phyloP scores from a whole-genome alignment of 1,140 invertebrate species.

The Stenopsyche tienmushanensis region DNA sequence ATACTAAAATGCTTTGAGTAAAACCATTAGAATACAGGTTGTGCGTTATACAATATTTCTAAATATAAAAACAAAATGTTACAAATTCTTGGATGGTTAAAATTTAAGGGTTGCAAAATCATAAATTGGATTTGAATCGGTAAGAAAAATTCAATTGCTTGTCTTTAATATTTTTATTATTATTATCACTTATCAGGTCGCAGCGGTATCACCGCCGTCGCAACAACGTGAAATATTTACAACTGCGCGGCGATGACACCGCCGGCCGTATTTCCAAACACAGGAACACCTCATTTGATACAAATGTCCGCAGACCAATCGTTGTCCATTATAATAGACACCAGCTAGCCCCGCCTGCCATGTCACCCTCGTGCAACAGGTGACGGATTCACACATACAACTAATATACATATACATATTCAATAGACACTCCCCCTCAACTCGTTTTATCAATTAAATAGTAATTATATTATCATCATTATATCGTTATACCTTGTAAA shows the following conservation, averaged over 20 bases:
- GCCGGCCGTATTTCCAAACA: constrained; percentile 12
- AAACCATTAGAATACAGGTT: too few species aligned
- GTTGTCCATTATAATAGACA: background rate
- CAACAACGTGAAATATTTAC: constrained; percentile 30
- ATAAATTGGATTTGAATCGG: too few species aligned
- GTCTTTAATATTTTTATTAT: constrained; percentile 24
- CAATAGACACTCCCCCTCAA: constrained; percentile 16
- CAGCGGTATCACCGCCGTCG: background rate
- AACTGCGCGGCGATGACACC: constrained; percentile 1
- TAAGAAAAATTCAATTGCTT: too few species aligned
- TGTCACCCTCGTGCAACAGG: constrained; percentile 19
- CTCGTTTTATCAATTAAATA: constrained; percentile 26
- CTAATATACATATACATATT: constrained; percentile 21
- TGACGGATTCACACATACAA: constrained; percentile 7
- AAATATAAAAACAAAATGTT: too few species aligned
- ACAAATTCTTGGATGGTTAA: too few species aligned
- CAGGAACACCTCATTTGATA: constrained; percentile 15
- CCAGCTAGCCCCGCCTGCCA: background rate
- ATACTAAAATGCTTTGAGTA: too few species aligned
- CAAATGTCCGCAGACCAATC: constrained; percentile 7
- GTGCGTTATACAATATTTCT: too few species aligned
- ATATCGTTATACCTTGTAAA: constrained; percentile 38
- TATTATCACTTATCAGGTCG: constrained; percentile 30
- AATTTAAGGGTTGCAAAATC: too few species aligned
- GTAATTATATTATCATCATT: constrained; percentile 29